Evolutionary conservation across 2,113 vertebrate species (phyloP).

Genomic region (Calcarius ornatus): DNA sequence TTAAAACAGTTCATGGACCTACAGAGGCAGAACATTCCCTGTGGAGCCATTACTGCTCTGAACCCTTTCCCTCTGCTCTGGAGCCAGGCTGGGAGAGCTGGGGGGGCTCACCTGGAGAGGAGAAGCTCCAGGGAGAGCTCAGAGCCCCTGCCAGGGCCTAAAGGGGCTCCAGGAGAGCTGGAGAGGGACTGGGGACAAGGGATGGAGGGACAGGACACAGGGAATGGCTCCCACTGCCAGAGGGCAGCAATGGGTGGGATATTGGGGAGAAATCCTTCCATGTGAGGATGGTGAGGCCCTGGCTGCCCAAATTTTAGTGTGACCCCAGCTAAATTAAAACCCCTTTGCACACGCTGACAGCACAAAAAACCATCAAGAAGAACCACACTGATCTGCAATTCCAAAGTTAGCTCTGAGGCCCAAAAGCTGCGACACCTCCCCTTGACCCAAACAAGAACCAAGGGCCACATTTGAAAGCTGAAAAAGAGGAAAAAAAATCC

Average conservation of each 20-base stretch:
- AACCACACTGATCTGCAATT: background rate
- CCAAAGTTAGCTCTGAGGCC: background rate
- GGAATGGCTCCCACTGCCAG: background rate
- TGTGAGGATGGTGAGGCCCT: background rate
- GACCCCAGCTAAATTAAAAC: background rate
- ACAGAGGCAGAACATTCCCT: background rate
- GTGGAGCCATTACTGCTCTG: background rate
- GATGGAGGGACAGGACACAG: background rate
- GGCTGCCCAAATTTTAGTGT: background rate
- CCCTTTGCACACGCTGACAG: background rate
- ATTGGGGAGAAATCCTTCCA: background rate
- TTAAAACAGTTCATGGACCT: background rate
- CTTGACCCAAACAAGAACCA: background rate
- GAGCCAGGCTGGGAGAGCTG: background rate
- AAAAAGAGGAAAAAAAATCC: background rate
- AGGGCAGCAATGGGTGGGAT: background rate
- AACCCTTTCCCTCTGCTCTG: background rate
- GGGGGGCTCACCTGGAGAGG: fast-evolving
- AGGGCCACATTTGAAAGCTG: background rate
- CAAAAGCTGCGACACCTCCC: background rate
- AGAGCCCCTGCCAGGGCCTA: background rate
- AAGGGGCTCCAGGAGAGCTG: background rate
- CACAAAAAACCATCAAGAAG: background rate
- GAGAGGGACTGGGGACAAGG: background rate
- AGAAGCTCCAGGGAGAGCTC: background rate